phyloP scores from a whole-genome alignment of 2,888 invertebrate species.

The Stenchaetothrips biformis region DNA sequence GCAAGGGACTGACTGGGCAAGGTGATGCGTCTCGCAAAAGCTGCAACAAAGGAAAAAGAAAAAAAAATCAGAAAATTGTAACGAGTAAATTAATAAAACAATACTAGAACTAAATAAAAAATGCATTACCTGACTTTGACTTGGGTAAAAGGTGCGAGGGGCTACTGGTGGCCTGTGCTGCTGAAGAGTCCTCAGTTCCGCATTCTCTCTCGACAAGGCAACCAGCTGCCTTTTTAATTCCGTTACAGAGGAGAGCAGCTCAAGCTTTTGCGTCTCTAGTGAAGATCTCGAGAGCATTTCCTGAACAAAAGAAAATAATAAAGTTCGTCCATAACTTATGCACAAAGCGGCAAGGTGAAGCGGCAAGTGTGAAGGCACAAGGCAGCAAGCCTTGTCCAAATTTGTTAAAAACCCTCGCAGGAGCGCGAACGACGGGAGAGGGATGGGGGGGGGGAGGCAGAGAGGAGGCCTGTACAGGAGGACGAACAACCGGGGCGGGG shows the following conservation, averaged over 20 bases:
- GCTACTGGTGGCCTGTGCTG: constrained; percentile 46
- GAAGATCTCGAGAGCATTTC: constrained; percentile 83
- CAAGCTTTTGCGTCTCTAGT: constrained; percentile 90
- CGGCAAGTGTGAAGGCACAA: too few relatives aligned
- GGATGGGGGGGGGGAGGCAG: too few relatives aligned
- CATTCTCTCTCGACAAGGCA: constrained; percentile 79
- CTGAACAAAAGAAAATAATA: constrained; percentile 48
- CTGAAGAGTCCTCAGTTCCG: constrained; percentile 59
- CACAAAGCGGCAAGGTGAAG: too few relatives aligned
- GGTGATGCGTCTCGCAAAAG: constrained; percentile 31
- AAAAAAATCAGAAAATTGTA: neutral
- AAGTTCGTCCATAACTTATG: too few relatives aligned
- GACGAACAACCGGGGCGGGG: too few relatives aligned
- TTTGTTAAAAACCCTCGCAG: too few relatives aligned
- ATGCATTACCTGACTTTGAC: constrained; percentile 36
- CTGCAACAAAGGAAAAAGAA: constrained; percentile 28
- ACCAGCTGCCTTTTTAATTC: constrained; percentile 84
- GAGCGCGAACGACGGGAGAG: too few relatives aligned
- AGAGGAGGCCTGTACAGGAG: too few relatives aligned
- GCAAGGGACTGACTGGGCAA: constrained; percentile 25
- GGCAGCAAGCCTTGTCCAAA: too few relatives aligned
- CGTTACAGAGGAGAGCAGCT: constrained; percentile 87
- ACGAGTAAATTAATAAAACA: neutral
- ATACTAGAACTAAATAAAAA: constrained; percentile 19
- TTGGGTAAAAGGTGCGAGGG: constrained; percentile 44